Conservation (phyloP, 2,113 vertebrate species). For the Embiotoca jacksoni region DNA sequence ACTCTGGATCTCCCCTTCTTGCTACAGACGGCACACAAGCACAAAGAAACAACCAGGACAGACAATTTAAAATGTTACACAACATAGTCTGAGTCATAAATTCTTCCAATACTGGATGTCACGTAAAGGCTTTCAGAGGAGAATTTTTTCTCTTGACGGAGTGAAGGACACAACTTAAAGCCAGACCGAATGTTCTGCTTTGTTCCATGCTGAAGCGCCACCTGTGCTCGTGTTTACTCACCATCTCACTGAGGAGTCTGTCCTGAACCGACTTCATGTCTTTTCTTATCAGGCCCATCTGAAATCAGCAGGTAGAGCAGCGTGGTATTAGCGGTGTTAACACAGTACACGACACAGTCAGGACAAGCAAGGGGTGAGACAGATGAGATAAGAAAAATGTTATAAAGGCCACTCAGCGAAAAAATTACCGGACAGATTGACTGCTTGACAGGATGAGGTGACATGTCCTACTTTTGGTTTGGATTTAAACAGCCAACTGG, state of each 20-base stretch:
- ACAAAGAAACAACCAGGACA: slow-evolving; percentile 35
- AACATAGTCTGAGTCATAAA: background rate
- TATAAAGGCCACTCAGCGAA: slow-evolving; percentile 20
- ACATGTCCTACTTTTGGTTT: background rate
- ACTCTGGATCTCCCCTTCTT: slow-evolving; percentile 79
- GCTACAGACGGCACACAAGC: slow-evolving; percentile 68
- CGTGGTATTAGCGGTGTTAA: slow-evolving; percentile 7
- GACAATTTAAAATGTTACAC: slow-evolving; percentile 12
- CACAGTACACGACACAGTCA: slow-evolving; percentile 16
- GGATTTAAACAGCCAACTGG: background rate
- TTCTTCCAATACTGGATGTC: background rate
- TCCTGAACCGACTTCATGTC: slow-evolving; percentile 85
- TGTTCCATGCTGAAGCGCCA: slow-evolving; percentile 10
- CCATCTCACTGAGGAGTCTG: slow-evolving; percentile 82
- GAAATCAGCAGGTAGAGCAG: slow-evolving; percentile 57
- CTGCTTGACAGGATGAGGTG: background rate
- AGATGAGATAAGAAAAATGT: slow-evolving; percentile 38
- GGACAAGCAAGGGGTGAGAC: slow-evolving; percentile 1
- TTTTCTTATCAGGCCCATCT: slow-evolving; percentile 84
- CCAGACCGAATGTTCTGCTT: background rate
- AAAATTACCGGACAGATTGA: background rate
- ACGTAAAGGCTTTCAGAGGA: background rate
- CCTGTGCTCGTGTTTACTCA: slow-evolving; percentile 57
- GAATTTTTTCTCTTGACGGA: slow-evolving; percentile 18
- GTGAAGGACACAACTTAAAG: slow-evolving; percentile 17